phyloP scores from a whole-genome alignment of 2,113 vertebrate genomes.

The Chlorodrepanis virens region DNA sequence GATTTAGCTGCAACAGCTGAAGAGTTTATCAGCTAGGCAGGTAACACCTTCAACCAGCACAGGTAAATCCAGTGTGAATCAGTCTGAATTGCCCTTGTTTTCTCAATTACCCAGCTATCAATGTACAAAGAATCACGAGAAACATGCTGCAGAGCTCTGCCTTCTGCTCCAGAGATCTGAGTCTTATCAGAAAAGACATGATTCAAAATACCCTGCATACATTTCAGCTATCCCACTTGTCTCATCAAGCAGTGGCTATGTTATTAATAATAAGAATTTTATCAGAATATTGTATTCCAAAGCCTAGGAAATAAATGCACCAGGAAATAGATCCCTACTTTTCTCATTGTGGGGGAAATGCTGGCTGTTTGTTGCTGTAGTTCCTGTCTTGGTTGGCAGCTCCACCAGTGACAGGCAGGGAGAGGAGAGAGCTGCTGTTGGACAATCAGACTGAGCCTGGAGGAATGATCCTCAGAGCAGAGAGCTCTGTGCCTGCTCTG shows the following conservation, averaged over 20 bases:
- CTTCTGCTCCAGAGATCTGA: not conserved
- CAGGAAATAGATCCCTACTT: not conserved
- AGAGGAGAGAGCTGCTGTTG: not conserved
- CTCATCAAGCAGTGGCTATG: not conserved
- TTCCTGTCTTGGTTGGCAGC: not conserved
- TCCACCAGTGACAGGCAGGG: not conserved
- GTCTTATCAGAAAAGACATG: not conserved
- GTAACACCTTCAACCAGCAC: not conserved
- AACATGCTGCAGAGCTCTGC: not conserved
- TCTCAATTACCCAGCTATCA: not conserved
- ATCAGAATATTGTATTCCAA: not conserved
- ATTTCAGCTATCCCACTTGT: not conserved
- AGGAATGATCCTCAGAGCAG: not conserved
- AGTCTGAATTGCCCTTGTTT: not conserved
- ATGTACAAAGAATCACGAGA: not conserved
- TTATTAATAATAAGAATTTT: not conserved
- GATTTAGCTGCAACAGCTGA: conserved; percentile 4
- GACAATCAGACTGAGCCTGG: not conserved
- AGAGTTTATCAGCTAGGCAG: not conserved
- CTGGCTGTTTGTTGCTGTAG: not conserved
- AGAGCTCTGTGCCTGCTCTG: not conserved
- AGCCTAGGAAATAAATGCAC: not conserved
- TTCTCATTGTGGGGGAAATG: not conserved
- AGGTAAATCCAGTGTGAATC: not conserved
- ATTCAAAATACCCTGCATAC: rapidly evolving